phyloP scores from a whole-genome alignment of 2,113 vertebrate genomes.

The Thalassarche chlororhynchos region DNA sequence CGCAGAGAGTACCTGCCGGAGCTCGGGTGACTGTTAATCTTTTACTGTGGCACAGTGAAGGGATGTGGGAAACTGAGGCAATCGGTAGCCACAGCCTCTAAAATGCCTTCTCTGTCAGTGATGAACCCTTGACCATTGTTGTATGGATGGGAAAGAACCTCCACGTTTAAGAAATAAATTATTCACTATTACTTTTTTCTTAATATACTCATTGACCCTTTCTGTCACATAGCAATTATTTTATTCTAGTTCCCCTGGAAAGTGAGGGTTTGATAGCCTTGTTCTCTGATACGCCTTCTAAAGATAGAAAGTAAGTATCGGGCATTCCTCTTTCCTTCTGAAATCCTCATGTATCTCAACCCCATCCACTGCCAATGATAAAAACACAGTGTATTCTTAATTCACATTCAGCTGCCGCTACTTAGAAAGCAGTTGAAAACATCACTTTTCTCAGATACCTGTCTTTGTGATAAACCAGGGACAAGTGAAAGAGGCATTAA shows the following conservation, averaged over 20 bases:
- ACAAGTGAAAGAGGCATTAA: neutral
- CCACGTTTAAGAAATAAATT: neutral
- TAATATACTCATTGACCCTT: neutral
- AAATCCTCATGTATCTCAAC: neutral
- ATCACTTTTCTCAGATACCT: neutral
- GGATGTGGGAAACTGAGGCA: neutral
- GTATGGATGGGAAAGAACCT: neutral
- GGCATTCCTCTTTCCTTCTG: neutral
- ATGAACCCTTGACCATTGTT: neutral
- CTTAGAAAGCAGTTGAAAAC: neutral
- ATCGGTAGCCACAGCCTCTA: neutral
- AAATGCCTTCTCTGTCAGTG: neutral
- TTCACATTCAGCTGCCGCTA: neutral
- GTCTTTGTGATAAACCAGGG: neutral
- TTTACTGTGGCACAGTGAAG: neutral
- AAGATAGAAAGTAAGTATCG: neutral
- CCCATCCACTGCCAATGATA: neutral
- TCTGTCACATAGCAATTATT: neutral
- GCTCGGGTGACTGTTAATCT: slow-evolving; percentile 4
- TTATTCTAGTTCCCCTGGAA: neutral
- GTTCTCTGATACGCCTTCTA: neutral
- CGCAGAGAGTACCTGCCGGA: neutral
- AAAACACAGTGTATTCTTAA: neutral
- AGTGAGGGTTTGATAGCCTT: neutral
- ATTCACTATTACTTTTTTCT: neutral